Evolutionary conservation across 2,113 vertebrate genomes (phyloP).

Genomic region (Etheostoma cragini): DNA sequence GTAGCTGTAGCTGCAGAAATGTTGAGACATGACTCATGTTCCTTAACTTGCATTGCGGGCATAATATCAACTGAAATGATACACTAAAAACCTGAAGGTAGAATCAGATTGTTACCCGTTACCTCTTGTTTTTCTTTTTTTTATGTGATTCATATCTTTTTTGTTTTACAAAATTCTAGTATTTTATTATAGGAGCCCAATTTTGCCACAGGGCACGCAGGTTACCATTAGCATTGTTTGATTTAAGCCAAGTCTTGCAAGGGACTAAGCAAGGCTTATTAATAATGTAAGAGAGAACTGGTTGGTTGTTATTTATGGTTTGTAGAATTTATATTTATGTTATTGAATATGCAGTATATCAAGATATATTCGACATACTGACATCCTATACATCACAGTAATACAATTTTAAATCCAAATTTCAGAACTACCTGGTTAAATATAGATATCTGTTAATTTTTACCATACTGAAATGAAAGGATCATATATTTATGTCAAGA

Average conservation of each 20-base stretch:
- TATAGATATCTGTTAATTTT: background rate
- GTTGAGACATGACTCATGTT: background rate
- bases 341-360: background rate
- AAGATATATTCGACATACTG: background rate
- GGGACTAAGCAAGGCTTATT: background rate
- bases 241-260: background rate
- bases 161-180: conserved; percentile 1
- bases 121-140: background rate
- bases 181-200: background rate
- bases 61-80: background rate
- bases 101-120: background rate
- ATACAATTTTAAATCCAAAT: background rate
- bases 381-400: background rate
- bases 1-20: background rate
- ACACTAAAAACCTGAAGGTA: background rate
- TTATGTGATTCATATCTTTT: background rate
- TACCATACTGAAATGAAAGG: background rate
- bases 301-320: background rate
- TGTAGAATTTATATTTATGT: background rate
- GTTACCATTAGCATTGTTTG: background rate
- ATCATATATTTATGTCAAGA: background rate
- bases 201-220: background rate
- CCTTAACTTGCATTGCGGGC: conserved; percentile 4
- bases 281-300: background rate
- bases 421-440: background rate